These are phyloP conservation scores for Sebastes melanostomus DNA, from an alignment of 2,797 vertebrate genomes.

Conservation along the genomic window DNA sequence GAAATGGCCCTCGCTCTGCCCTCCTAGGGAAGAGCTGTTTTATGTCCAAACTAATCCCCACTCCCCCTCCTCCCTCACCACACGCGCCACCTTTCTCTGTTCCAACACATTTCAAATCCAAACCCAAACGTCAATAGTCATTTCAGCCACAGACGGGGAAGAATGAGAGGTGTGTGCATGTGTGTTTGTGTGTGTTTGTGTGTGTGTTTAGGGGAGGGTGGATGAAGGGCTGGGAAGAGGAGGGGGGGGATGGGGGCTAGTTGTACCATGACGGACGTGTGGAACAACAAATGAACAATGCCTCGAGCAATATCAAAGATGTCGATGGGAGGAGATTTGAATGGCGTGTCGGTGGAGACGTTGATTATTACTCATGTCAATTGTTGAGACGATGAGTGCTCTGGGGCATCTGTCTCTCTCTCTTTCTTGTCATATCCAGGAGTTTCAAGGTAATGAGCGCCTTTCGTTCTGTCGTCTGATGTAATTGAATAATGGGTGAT, in stretches of 20 bases:
- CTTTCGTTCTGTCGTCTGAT: constrained; percentile 49
- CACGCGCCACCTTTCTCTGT: constrained; percentile 22
- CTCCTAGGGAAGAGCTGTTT: constrained; percentile 44
- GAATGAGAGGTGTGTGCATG: constrained; percentile 41
- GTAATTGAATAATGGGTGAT: constrained; percentile 60
- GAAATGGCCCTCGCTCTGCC: constrained; percentile 43
- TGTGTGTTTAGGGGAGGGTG: not conserved
- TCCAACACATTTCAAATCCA: constrained; percentile 74
- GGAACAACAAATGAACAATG: constrained; percentile 72
- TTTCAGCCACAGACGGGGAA: constrained; percentile 67
- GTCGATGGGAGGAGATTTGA: constrained; percentile 71
- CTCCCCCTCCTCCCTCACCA: not conserved
- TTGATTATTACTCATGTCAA: constrained; percentile 75
- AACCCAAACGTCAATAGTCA: constrained; percentile 81
- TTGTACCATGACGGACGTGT: constrained; percentile 63
- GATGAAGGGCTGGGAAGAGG: not conserved
- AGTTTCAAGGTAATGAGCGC: constrained; percentile 66
- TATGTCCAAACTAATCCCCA: constrained; percentile 48
- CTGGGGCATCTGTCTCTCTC: constrained; percentile 59
- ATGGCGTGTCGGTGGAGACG: constrained; percentile 57
- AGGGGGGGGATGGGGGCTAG: not conserved
- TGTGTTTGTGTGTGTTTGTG: not conserved
- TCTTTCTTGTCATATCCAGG: constrained; percentile 60
- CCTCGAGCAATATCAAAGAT: constrained; percentile 73
- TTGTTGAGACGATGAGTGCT: constrained; percentile 62